Conservation (phyloP, 2,888 invertebrate species). For the Melieria crassipennis region DNA sequence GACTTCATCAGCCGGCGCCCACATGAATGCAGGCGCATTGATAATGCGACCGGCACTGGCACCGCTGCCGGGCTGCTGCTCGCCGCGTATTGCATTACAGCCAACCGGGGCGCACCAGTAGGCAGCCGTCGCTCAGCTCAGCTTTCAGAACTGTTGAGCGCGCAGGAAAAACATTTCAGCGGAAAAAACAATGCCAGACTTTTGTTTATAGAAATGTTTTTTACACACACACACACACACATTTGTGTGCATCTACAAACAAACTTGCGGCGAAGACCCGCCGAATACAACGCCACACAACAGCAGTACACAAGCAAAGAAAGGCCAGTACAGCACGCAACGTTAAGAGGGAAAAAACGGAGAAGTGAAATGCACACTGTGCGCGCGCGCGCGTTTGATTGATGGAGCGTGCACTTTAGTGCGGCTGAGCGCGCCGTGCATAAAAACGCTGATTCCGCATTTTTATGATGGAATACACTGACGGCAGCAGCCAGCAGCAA, state of each 20-base stretch:
- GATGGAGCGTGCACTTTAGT: slow-evolving; percentile 40
- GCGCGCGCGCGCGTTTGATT: slow-evolving; percentile 42
- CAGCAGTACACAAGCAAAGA: not conserved
- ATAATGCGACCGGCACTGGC: too few species aligned
- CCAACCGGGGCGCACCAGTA: too few species aligned
- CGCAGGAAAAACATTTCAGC: not conserved
- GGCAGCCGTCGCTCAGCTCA: too few species aligned
- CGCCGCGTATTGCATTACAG: too few species aligned
- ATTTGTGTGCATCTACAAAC: not conserved
- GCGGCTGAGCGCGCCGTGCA: not conserved
- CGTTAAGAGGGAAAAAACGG: too few species aligned
- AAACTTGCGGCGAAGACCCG: not conserved
- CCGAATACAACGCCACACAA: not conserved
- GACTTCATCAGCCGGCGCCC: too few species aligned
- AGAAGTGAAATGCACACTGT: not conserved
- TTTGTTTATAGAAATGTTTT: too few species aligned
- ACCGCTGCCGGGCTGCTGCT: too few species aligned
- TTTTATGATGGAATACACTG: not conserved
- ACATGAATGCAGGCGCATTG: too few species aligned
- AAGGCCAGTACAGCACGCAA: too few species aligned
- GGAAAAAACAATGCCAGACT: slow-evolving; percentile 1
- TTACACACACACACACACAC: too few species aligned
- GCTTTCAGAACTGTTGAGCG: too few species aligned
- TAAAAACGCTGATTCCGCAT: not conserved
- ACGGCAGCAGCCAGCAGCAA: not conserved